phyloP scores from a whole-genome alignment of 2,113 vertebrate species.

The Bufo gargarizans region DNA sequence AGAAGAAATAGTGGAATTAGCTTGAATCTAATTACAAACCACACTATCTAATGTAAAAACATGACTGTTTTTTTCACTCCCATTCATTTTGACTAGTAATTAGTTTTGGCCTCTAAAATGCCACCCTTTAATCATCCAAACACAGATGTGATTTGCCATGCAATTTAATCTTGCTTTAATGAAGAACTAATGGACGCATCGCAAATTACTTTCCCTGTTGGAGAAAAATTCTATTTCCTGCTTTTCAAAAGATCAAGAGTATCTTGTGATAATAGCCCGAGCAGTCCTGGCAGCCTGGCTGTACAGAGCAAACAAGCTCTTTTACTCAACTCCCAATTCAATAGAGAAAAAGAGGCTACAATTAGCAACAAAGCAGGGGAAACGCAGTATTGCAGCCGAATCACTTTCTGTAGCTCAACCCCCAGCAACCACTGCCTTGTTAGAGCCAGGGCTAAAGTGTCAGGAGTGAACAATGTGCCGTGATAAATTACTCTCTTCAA shows the following conservation, averaged over 20 bases:
- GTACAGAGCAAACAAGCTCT: constrained; percentile 98
- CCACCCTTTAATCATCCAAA: constrained; percentile 99
- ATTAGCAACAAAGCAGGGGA: constrained; percentile 88
- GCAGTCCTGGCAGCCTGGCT: constrained; percentile 90
- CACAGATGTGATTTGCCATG: constrained; percentile 99
- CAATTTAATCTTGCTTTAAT: constrained; percentile 99
- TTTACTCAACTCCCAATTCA: constrained; percentile 99
- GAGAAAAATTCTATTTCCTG: constrained; percentile 98
- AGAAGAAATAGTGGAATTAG: constrained; percentile 99
- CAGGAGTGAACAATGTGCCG: constrained; percentile 92
- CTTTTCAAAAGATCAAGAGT: constrained; percentile 99
- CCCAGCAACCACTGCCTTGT: constrained; percentile 92
- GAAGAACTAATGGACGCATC: constrained; percentile 99
- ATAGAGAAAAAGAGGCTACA: constrained; percentile 97
- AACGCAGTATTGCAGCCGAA: constrained; percentile 83
- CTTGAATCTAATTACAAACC: constrained; percentile 99
- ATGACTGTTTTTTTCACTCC: constrained; percentile 99
- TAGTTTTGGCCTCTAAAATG: constrained; percentile 99
- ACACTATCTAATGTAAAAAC: constrained; percentile 99
- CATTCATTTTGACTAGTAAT: constrained; percentile 99
- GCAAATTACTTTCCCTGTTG: constrained; percentile 97
- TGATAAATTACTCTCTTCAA: constrained; percentile 99
- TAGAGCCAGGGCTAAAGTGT: constrained; percentile 96
- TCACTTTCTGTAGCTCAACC: constrained; percentile 85
- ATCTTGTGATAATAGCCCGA: constrained; percentile 99